These are phyloP conservation scores for Diachrysia chrysitis DNA, from an alignment of 2,888 invertebrate genomes.

Conservation along the genomic window DNA sequence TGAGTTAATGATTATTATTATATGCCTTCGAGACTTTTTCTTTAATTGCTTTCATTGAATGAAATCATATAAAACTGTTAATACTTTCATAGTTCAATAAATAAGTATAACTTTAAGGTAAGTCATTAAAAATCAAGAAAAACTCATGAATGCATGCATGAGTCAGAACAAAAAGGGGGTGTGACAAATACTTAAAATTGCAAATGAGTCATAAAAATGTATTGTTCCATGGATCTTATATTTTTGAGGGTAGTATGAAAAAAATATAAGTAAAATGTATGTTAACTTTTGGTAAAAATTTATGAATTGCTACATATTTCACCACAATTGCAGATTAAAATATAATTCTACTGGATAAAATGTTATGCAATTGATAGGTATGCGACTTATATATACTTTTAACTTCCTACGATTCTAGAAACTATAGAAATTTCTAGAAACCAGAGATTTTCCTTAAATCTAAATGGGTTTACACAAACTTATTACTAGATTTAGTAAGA, in stretches of 20 bases:
- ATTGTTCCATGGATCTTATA: no score
- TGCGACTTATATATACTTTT: slow-evolving; percentile 35
- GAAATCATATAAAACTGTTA: no score
- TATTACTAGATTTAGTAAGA: background rate
- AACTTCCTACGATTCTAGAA: background rate
- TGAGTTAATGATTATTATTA: no score
- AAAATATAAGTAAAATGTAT: no score
- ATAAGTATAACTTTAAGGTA: no score
- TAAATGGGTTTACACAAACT: background rate
- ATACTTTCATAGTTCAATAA: no score
- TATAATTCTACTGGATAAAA: slow-evolving; percentile 13
- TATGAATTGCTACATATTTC: background rate
- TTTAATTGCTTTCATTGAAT: no score
- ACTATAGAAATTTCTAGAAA: slow-evolving; percentile 27
- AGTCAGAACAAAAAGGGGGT: background rate
- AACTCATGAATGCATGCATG: background rate
- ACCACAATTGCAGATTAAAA: slow-evolving; percentile 16
- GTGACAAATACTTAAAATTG: background rate
- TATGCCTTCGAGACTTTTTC: no score
- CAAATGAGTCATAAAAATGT: no score
- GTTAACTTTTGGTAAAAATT: background rate
- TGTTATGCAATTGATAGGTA: slow-evolving; percentile 35
- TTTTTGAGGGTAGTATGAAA: background rate
- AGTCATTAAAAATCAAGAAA: background rate
- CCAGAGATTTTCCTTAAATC: no score